Percentiles rank a stretch among this genome's conserved stretches.
Evolutionary conservation across 2,113 vertebrate species (phyloP).

Genomic region (Triplophysa siluroides): DNA sequence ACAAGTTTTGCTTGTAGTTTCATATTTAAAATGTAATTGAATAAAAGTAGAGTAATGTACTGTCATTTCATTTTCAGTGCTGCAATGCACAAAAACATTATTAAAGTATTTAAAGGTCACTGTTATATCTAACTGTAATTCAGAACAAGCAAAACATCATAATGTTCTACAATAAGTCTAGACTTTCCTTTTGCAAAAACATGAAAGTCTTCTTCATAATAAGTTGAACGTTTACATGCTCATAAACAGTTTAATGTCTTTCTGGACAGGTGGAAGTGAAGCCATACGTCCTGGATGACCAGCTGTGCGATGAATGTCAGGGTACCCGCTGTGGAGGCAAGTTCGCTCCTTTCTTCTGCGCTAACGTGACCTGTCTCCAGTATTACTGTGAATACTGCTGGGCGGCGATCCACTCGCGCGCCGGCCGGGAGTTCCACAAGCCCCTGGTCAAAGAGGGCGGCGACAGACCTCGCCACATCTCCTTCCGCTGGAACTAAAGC

Average conservation of each 20-base stretch:
- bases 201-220: no score
- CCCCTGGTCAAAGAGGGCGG: constrained; percentile 99
- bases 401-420: constrained; percentile 98
- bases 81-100: no score
- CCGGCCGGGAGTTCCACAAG: constrained; percentile 98
- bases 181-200: no score
- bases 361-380: constrained; percentile 99
- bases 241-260: background rate
- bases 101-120: no score
- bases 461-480: constrained; percentile 98
- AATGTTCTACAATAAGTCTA: no score
- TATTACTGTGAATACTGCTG: constrained; percentile 99
- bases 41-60: no score
- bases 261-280: constrained; percentile 97
- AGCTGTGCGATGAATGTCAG: constrained; percentile 99
- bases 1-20: background rate
- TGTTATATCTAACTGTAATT: no score
- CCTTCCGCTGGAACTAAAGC: constrained; percentile 97
- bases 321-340: constrained; percentile 98
- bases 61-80: no score
- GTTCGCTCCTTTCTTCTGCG: constrained; percentile 99
- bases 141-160: no score
- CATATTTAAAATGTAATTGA: background rate
- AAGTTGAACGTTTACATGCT: no score
- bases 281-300: constrained; percentile 99